Conservation (phyloP, 2,888 invertebrate species). For the Eubasilissa splendida region DNA sequence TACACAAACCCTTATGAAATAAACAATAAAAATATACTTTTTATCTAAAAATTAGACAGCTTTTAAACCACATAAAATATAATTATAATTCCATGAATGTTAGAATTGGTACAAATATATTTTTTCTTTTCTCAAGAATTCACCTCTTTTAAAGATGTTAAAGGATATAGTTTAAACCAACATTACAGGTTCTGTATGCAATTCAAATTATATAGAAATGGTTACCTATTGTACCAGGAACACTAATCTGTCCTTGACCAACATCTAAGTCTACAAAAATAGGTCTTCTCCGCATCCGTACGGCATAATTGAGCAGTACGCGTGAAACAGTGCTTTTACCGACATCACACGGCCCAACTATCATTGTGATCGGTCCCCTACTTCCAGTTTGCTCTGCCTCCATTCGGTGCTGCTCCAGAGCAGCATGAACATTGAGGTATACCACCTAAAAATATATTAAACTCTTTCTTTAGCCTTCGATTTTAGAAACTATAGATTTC, state of each 20-base stretch:
- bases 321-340: constrained; percentile 95
- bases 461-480: no score
- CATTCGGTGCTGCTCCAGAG: constrained; percentile 90
- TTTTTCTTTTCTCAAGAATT: no score
- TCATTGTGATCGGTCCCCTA: constrained; percentile 88
- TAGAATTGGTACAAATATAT: no score
- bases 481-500: no score
- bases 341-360: constrained; percentile 96
- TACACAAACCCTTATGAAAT: no score
- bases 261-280: constrained; percentile 96
- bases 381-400: constrained; percentile 83
- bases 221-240: constrained; percentile 91
- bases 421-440: constrained; percentile 96
- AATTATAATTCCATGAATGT: no score
- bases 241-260: constrained; percentile 93
- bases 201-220: constrained; percentile 1
- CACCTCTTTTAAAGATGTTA: no score
- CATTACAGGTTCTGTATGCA: no score
- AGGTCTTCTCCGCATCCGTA: constrained; percentile 89
- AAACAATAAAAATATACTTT: no score
- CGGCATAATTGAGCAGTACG: constrained; percentile 95
- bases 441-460: constrained; percentile 71
- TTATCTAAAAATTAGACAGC: no score
- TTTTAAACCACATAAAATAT: no score
- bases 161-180: no score